Evolutionary conservation across 2,888 invertebrate species (phyloP).

Genomic region (Diabrotica balteata): DNA sequence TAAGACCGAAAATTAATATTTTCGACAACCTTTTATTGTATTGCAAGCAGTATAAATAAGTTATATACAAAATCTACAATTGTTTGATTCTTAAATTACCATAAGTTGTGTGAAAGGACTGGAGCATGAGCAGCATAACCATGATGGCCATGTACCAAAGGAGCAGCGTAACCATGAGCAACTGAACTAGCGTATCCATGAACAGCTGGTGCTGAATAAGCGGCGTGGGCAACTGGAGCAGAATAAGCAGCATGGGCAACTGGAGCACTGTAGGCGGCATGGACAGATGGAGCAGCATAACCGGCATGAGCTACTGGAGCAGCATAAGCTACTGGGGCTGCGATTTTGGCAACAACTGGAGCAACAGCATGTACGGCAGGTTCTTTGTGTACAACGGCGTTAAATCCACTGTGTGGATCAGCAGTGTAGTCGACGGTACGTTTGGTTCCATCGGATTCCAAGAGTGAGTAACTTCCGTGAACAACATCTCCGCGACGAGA

Average conservation of each 20-base stretch:
- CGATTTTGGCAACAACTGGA: slow-evolving; percentile 33
- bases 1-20: too few relatives aligned
- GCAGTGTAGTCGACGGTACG: slow-evolving; percentile 64
- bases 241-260: slow-evolving; percentile 43
- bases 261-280: slow-evolving; percentile 12
- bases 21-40: neutral
- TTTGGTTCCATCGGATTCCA: slow-evolving; percentile 64
- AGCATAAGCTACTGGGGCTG: slow-evolving; percentile 24
- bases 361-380: slow-evolving; percentile 49
- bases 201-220: slow-evolving; percentile 32
- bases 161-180: slow-evolving; percentile 24
- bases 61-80: slow-evolving; percentile 6
- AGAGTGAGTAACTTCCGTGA: slow-evolving; percentile 62
- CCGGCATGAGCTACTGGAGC: slow-evolving; percentile 27
- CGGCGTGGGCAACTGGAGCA: slow-evolving; percentile 28
- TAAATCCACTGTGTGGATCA: slow-evolving; percentile 64
- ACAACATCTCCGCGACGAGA: slow-evolving; percentile 65
- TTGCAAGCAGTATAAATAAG: slow-evolving; percentile 9
- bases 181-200: slow-evolving; percentile 28
- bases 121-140: slow-evolving; percentile 34
- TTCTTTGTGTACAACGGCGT: slow-evolving; percentile 63
- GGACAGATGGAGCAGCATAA: slow-evolving; percentile 30
- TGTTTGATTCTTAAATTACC: slow-evolving; percentile 59
- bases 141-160: slow-evolving; percentile 34
- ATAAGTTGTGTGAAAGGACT: slow-evolving; percentile 48